Conservation (phyloP, 2,113 vertebrate genomes). For the Choloepus hoffmanni region DNA sequence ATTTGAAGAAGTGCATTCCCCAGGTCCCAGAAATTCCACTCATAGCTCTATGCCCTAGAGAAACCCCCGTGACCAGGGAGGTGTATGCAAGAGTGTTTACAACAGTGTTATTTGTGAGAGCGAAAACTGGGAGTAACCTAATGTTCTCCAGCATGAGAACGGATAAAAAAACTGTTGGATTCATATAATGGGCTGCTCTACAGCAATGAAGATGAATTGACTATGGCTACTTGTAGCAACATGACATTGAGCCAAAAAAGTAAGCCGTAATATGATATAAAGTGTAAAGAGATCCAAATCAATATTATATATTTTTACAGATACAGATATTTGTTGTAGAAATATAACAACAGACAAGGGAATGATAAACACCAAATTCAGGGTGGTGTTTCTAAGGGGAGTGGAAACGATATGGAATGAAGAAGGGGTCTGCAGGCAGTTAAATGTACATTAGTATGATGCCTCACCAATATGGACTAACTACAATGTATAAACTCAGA, state of each 20-base stretch:
- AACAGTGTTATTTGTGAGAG: background rate
- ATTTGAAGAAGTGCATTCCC: background rate
- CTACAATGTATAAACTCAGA: too few species aligned
- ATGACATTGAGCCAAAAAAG: background rate
- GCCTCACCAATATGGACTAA: too few species aligned
- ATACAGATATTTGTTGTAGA: background rate
- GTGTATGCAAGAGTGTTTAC: background rate
- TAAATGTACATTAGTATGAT: background rate
- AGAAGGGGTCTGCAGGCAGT: background rate
- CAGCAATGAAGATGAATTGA: background rate
- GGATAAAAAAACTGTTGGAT: background rate
- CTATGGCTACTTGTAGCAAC: background rate
- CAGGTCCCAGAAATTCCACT: too few species aligned
- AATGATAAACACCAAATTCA: background rate
- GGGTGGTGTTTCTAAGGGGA: background rate
- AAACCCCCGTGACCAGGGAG: background rate
- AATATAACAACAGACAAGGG: background rate
- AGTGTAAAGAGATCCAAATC: background rate
- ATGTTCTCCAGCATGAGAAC: background rate
- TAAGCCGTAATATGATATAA: background rate
- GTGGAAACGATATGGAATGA: background rate
- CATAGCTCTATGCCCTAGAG: background rate
- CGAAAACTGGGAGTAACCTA: background rate
- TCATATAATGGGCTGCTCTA: background rate
- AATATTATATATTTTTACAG: background rate